Conservation (phyloP, 2,888 invertebrate genomes). For the Fragum fragum region DNA sequence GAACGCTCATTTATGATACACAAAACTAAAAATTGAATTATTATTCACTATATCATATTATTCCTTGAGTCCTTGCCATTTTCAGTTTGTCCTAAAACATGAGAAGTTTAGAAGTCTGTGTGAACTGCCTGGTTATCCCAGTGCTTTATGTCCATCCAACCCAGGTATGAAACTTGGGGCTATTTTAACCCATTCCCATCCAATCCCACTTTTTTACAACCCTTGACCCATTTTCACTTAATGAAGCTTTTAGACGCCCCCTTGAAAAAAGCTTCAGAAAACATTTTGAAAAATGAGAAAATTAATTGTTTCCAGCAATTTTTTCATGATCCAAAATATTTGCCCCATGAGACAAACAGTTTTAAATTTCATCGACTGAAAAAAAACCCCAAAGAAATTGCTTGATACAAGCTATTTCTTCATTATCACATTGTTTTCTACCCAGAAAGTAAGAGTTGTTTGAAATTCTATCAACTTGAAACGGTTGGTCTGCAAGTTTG, state of each 20-base stretch:
- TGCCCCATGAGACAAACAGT: neutral
- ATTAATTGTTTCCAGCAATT: neutral
- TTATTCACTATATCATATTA: no score
- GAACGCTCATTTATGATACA: no score
- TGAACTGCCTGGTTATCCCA: conserved; percentile 89
- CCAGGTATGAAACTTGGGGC: conserved; percentile 77
- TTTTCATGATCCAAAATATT: neutral
- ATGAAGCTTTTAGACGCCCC: no score
- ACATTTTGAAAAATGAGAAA: neutral
- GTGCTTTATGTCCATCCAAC: conserved; percentile 91
- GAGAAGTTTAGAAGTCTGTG: conserved; percentile 90
- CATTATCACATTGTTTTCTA: neutral
- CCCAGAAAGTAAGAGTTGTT: no score
- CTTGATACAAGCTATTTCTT: neutral
- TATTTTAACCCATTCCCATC: neutral
- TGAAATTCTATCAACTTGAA: no score
- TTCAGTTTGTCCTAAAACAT: conserved; percentile 91
- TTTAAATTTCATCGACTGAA: no score
- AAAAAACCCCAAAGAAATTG: neutral
- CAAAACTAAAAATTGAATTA: no score
- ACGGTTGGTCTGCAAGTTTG: no score
- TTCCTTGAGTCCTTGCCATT: no score
- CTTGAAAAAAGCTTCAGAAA: no score
- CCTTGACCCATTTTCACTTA: no score
- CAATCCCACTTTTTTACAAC: no score